Base-by-base conservation (phyloP, 2,113 vertebrate species). In the Saguinus imperator region DNA sequence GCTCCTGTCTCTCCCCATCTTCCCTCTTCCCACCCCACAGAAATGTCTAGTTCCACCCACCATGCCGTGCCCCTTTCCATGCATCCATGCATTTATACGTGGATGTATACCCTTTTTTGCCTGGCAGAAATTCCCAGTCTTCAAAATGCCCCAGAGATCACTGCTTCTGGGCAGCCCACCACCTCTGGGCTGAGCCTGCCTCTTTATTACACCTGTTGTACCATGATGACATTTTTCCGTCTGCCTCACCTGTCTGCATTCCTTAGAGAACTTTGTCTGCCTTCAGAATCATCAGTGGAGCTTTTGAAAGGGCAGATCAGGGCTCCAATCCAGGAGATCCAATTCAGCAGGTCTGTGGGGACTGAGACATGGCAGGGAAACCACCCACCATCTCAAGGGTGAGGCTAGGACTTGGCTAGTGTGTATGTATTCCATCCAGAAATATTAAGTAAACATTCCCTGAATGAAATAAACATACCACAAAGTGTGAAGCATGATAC, bases 1-100 rank as follows among this genome's bases (percentile, higher is more conserved):
- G 6, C 40, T 13, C 50, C 1, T 0, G 27, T 32, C 27, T 52
- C 35, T 84, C 76, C 68, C 23, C 6, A 5, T 7, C 84, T 43
- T 58, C 6, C 57, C 16, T 1, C 2, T 57, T 50, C 72, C 8
- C 21, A 9, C 17, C 12, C 27, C 21, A 7, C 2, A 61, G 66
- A 61, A 23, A 35, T 35, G 40, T 45, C 79, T 1, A 12, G 17
- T 50, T 52, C 40, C 57, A 5, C 64, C 58, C n/a, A 23, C 0
- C 20, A 25, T 0, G 0, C 11, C 0, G 6, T 3, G 68, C 37
- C 45, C 25, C 13, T 16, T 16, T 3, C 37, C 45, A 2, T 3
- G 2, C 4, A 6, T 18, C 61, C 4, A 0, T 12, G 57, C 25
- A 7, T 32, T 37, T 43, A 2, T 29, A 23, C 10, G 1, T 29